phyloP scores from a whole-genome alignment of 92 coral and sea anemone species.

The Bergia puertoricense region DNA sequence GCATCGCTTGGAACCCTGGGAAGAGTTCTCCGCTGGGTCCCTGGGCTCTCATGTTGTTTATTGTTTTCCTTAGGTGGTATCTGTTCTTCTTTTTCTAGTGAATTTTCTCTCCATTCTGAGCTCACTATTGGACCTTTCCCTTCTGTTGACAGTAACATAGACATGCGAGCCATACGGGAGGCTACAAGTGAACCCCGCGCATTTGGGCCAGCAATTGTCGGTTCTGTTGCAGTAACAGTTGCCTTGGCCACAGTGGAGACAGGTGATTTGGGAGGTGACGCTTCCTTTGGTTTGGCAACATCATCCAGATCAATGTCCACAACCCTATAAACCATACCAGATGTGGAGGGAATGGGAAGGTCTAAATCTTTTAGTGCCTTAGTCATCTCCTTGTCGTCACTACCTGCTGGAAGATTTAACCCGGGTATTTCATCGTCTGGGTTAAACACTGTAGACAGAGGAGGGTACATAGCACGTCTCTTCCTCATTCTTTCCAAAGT shows the following conservation, averaged over 20 bases:
- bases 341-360: constrained; percentile 40
- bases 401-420: background rate
- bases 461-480: constrained; percentile 96
- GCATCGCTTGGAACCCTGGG: constrained; percentile 68
- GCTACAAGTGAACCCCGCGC: constrained; percentile 64
- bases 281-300: constrained; percentile 17
- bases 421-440: constrained; percentile 63
- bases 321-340: constrained; percentile 66
- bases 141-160: constrained; percentile 70
- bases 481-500: constrained; percentile 75
- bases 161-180: constrained; percentile 69
- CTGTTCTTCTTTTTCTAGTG: constrained; percentile 39
- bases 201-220: constrained; percentile 14
- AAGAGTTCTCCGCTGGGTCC: constrained; percentile 64
- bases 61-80: background rate
- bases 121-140: constrained; percentile 34
- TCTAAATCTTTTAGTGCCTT: constrained; percentile 35
- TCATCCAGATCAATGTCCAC: constrained; percentile 83
- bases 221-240: background rate
- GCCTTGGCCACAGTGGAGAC: constrained; percentile 36
- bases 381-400: constrained; percentile 9
- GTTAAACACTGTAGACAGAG: constrained; percentile 80
- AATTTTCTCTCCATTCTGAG: constrained; percentile 14
- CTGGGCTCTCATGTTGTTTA: constrained; percentile 49
- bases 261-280: constrained; percentile 22